A percentile compares a stretch with the other conserved stretches of the same genome.
Evolutionary conservation across 2,888 invertebrate species (phyloP).

Genomic region (Gerris lacustris): DNA sequence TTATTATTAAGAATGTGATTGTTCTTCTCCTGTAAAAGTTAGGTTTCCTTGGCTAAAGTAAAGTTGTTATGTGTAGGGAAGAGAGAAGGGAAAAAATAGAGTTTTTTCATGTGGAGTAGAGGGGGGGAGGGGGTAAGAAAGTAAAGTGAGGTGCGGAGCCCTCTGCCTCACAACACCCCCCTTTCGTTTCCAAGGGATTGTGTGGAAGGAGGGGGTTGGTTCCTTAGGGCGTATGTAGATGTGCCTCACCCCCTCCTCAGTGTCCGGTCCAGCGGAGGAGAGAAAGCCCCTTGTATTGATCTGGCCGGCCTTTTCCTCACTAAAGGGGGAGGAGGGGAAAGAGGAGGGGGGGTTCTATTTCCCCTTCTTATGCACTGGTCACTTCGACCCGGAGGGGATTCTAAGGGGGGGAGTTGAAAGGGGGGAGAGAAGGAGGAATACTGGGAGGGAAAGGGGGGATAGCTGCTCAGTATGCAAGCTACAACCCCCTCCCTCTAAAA

Average conservation of each 20-base stretch:
- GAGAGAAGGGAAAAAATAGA: too few relatives aligned
- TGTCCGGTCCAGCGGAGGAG: constrained; percentile 5
- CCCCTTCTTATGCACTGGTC: constrained; percentile 24
- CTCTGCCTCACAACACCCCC: too few relatives aligned
- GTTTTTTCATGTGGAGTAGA: too few relatives aligned
- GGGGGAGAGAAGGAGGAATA: constrained; percentile 8
- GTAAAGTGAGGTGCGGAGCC: too few relatives aligned
- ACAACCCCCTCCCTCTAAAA: not conserved
- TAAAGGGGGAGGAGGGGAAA: constrained; percentile 1
- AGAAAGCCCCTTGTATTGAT: not conserved
- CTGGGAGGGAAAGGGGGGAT: not conserved
- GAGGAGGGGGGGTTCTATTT: constrained; percentile 6
- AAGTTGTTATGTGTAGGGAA: too few relatives aligned
- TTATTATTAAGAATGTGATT: too few relatives aligned
- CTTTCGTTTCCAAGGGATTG: too few relatives aligned
- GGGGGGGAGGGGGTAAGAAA: too few relatives aligned
- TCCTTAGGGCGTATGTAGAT: constrained; percentile 14
- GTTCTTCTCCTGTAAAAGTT: too few relatives aligned
- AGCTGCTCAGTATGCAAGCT: constrained; percentile 5
- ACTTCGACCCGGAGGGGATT: constrained; percentile 17
- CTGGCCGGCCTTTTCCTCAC: not conserved
- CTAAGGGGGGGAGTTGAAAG: constrained; percentile 15
- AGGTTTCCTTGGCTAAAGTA: too few relatives aligned
- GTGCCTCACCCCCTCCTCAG: constrained; percentile 7
- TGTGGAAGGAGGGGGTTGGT: not conserved